Percentiles rank a stretch among this genome's conserved stretches.
These are phyloP conservation scores for Manacus vitellinus DNA, from an alignment of 2,113 vertebrate species.

Conservation along the genomic window DNA sequence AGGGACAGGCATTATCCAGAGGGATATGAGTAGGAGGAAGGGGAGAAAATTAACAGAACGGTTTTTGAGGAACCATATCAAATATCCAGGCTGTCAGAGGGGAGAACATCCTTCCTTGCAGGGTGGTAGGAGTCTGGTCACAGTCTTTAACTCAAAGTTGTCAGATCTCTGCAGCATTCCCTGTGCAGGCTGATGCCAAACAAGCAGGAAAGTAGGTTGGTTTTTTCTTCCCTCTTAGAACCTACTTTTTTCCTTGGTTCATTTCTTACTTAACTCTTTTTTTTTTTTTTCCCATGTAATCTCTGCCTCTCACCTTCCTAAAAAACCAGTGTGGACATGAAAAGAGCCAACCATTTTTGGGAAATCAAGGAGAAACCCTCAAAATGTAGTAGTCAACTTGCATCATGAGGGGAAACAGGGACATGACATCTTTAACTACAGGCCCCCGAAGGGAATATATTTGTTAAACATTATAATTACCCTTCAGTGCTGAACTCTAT, in stretches of 20 bases:
- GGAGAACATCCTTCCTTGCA: rapidly evolving
- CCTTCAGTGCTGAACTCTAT: slow-evolving; percentile 72
- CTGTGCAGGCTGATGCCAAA: neutral
- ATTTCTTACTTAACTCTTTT: neutral
- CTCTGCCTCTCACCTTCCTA: neutral
- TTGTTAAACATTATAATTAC: slow-evolving; percentile 86
- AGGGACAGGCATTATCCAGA: neutral
- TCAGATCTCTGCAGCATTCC: neutral
- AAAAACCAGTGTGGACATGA: neutral
- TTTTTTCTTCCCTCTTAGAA: neutral
- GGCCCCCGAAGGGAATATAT: slow-evolving; percentile 76
- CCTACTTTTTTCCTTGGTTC: neutral
- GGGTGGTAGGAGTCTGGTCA: neutral
- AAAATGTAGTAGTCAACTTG: neutral
- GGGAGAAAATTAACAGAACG: neutral
- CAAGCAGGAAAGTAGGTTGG: neutral
- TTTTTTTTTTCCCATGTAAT: neutral
- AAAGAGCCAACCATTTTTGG: neutral
- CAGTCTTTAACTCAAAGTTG: neutral
- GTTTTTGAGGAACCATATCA: neutral
- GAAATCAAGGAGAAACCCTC: neutral
- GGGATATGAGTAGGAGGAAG: neutral
- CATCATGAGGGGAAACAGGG: slow-evolving; percentile 49
- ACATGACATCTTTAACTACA: slow-evolving; percentile 69
- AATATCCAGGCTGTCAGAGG: neutral